Evolutionary conservation across 2,888 invertebrate species (phyloP).

Genomic region (Sycophila texana): DNA sequence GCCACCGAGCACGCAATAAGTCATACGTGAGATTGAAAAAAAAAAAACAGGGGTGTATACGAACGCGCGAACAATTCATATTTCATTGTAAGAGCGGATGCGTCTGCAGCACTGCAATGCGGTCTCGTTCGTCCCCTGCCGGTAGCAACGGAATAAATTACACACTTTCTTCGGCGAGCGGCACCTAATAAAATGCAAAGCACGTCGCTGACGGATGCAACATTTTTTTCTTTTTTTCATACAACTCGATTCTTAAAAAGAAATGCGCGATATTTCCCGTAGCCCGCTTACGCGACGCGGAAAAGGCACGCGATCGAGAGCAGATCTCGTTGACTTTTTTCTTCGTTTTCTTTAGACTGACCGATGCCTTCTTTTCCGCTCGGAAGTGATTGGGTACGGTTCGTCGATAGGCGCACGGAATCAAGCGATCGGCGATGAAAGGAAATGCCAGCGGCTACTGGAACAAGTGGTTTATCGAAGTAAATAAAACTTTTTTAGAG

Average conservation of each 20-base stretch:
- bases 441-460: neutral
- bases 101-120: neutral
- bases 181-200: too few relatives aligned
- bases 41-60: neutral
- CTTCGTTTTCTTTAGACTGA: neutral
- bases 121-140: neutral
- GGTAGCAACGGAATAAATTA: neutral
- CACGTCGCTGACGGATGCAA: too few relatives aligned
- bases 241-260: too few relatives aligned
- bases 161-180: conserved; percentile 10
- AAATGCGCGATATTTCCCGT: too few relatives aligned
- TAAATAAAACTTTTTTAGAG: conserved; percentile 18
- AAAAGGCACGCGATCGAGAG: conserved; percentile 1
- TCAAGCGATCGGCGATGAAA: neutral
- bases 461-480: neutral
- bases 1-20: neutral
- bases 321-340: neutral
- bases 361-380: conserved; percentile 29
- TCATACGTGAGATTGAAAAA: conserved; percentile 2
- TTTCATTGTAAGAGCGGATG: neutral
- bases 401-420: neutral
- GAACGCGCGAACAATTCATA: neutral
- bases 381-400: conserved; percentile 36
- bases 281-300: neutral
- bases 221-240: too few relatives aligned